Evolutionary conservation across 2,888 invertebrate species (phyloP).

Genomic region (Clostera curtula): DNA sequence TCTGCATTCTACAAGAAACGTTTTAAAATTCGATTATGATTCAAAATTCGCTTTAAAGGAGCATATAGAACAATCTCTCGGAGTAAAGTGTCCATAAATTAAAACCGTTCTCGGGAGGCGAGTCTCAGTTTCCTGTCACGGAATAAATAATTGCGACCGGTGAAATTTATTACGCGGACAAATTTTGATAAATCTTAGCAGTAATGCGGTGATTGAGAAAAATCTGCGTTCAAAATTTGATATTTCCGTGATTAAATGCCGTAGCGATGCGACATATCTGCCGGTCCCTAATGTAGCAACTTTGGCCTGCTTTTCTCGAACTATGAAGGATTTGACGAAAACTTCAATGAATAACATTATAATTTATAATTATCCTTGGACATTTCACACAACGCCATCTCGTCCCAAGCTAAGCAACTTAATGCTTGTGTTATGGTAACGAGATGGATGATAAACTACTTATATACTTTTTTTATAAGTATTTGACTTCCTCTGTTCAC

Average conservation of each 20-base stretch:
- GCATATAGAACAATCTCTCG: conserved; percentile 35
- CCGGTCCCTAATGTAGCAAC: too few species aligned
- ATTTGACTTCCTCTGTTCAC: too few species aligned
- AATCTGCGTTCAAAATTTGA: conserved; percentile 20
- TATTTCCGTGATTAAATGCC: background rate
- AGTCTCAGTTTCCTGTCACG: conserved; percentile 54
- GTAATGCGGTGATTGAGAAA: conserved; percentile 25
- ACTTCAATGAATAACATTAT: too few species aligned
- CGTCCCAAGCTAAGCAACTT: too few species aligned
- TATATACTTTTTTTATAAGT: too few species aligned
- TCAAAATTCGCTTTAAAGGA: conserved; percentile 25
- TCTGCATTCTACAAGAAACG: conserved; percentile 1
- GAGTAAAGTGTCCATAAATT: conserved; percentile 58
- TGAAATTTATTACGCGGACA: conserved; percentile 57
- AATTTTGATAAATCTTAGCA: conserved; percentile 52
- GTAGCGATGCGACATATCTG: background rate
- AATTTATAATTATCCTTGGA: too few species aligned
- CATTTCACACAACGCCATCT: too few species aligned
- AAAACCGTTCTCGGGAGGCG: conserved; percentile 45
- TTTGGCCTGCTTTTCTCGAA: too few species aligned
- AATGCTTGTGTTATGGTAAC: too few species aligned
- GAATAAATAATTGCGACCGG: conserved; percentile 57
- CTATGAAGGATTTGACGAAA: too few species aligned
- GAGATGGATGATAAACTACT: too few species aligned
- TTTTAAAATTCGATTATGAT: conserved; percentile 18